Base-by-base conservation (phyloP, 2,888 invertebrate species). In the Pecten maximus region DNA sequence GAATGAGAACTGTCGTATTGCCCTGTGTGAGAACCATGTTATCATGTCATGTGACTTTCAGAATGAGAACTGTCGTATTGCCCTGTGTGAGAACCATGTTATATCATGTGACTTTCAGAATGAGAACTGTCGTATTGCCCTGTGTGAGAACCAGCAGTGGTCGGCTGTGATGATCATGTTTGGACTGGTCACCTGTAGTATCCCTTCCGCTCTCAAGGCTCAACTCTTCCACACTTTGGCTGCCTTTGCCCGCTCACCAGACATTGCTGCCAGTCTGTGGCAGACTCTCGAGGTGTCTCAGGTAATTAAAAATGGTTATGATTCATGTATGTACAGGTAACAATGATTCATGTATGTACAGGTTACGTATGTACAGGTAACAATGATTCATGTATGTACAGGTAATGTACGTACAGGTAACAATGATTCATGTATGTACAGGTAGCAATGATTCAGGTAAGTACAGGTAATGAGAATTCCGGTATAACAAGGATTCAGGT, bases 61-160 rank as follows among this genome's bases (percentile, higher is more conserved):
- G 96, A 98, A 98, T 97, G 98, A 98, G 94, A 98, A 98, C 94
- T 98, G 98, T 0, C 97, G 98, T 90, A 97, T 98, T 54, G 98
- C 98, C 39, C 97, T 99, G 88, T 98, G 98, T 95, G 99, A 99
- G 96, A 44, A 10, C 6, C 44, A 44, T 44, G 44, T 10, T 44
- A 12, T n/a, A 44, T 44, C 6, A 44, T 44, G 3, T 89, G 90
- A 93, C 23, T 95, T 97, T 0, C 97, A 98, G 96, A 98, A 98
- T 97, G 98, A 98, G 94, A 98, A 98, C 94, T 98, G 98, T 0
- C 97, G 98, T 90, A 97, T 98, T 54, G 98, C 98, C 39, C 97
- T 99, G 88, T 98, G 98, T 95, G 99, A 99, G 96, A 98, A 98
- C 96, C 98, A 98, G 50, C 98, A 98, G 94, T 99, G 99, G 98